Percentiles rank a stretch among this genome's conserved stretches.
Evolutionary conservation across 2,888 invertebrate species (phyloP).

Genomic region (Megastigmus dorsalis): DNA sequence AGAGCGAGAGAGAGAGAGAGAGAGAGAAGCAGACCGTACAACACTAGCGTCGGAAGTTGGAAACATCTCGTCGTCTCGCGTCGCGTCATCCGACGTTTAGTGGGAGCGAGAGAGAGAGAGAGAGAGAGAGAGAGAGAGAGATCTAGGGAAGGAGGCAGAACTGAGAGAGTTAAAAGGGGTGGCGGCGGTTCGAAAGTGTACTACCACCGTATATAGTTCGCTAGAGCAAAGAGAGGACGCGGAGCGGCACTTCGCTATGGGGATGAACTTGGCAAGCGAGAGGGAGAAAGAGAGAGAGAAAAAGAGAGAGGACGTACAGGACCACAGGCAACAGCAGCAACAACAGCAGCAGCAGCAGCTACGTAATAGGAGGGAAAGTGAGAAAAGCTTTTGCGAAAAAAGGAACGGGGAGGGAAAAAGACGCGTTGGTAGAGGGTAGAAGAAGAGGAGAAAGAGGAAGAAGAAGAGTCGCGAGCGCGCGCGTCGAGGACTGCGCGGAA

Average conservation of each 20-base stretch:
- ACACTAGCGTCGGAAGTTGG: conserved; percentile 39
- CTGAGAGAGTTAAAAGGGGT: conserved; percentile 31
- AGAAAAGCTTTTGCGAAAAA: conserved; percentile 23
- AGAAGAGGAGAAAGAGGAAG: background rate
- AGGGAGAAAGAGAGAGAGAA: background rate
- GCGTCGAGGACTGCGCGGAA: background rate
- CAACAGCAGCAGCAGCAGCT: background rate
- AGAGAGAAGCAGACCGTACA: background rate
- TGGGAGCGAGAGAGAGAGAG: conserved; percentile 13
- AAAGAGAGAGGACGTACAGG: background rate
- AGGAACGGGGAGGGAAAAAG: background rate
- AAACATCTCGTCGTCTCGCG: conserved; percentile 46
- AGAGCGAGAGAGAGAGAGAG: background rate
- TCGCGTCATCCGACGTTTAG: conserved; percentile 46
- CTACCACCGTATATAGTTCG: background rate
- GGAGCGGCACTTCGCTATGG: background rate
- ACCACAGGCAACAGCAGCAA: background rate
- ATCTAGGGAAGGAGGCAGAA: too few relatives aligned
- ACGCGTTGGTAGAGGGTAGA: background rate
- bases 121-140: background rate
- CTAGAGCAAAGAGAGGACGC: background rate
- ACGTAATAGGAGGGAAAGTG: conserved; percentile 41
- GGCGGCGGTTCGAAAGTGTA: conserved; percentile 26
- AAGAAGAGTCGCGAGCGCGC: background rate
- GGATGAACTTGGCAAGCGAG: conserved; percentile 27